Base-by-base conservation (phyloP, 2,797 vertebrate species). In the Crocidura indochinensis region DNA sequence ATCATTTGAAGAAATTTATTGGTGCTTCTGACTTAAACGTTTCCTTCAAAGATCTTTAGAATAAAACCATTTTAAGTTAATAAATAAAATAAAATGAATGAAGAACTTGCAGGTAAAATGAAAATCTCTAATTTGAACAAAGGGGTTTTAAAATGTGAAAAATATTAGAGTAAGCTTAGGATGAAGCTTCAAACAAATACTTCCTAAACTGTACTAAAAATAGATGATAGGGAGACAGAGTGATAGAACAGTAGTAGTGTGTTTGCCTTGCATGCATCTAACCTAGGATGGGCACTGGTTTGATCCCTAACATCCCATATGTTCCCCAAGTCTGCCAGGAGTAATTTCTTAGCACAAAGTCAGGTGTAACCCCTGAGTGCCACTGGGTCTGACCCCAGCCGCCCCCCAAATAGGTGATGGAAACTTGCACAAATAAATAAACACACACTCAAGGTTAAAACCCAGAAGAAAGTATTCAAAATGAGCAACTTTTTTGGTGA, bases 111-210 rank as follows among this genome's bases (percentile, higher is more conserved):
- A 68, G 47, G 12, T 26, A 4, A 29, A 69, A 47, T 22, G 69
- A 77, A 93, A 93, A 75, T 31, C n/a, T 65, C 78, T 53, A 65
- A 84, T 62, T 62, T 26, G 51, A 62, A 10, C 22, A 38, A 73
- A 11, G 19, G 62, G 31, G n/a, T 31, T 46, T 67, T 7, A 53
- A 31, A 0, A 0, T 74, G 29, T 75, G 38, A 60, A 17, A 56
- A 20, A 19, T 20, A 60, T 20, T 20, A 6, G 22, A 8, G 20
- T 20, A 60, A 60, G 19, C 56, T 60, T 60, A 6, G 26, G 71
- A 49, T 24, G 29, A 73, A 77, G 85, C 47, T 71, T 56, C 11
- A 24, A 79, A 49, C 11, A 24, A 79, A 49, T 69, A 31, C 46
- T 53, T 49, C 8, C 31, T 31, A 51, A 80, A 74, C 31, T 77